Conservation (phyloP, 2,797 vertebrate genomes). For the Steatocranus sp. region DNA sequence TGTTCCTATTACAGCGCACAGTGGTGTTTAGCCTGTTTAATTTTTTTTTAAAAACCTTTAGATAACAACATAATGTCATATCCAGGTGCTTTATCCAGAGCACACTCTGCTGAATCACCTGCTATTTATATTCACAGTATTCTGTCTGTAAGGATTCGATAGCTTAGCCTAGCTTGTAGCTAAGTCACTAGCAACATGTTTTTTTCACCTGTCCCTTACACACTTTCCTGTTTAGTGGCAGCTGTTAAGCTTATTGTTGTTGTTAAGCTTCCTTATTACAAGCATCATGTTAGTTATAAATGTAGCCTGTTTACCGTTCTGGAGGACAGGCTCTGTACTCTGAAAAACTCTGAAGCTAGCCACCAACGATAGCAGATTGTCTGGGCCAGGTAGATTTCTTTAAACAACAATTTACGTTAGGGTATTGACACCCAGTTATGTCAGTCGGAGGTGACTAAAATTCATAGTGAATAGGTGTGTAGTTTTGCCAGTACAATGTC, state of each 20-base stretch:
- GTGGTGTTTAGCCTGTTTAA: background rate
- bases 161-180: background rate
- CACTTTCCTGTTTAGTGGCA: background rate
- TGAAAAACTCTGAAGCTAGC: background rate
- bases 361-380: background rate
- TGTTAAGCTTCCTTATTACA: background rate
- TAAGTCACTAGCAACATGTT: background rate
- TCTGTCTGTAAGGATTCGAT: background rate
- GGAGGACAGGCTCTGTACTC: background rate
- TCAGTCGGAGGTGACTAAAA: background rate
- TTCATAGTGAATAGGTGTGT: background rate
- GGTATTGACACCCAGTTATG: background rate
- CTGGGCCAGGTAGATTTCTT: background rate
- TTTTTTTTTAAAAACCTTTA: too few relatives aligned
- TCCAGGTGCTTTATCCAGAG: background rate
- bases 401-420: background rate
- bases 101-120: background rate
- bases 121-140: background rate
- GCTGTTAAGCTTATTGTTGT: background rate
- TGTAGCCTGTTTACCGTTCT: background rate
- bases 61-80: background rate
- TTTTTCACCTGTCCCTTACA: background rate
- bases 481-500: background rate
- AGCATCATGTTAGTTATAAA: background rate
- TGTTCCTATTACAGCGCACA: rapidly evolving